These are phyloP conservation scores for Helicoverpa zea DNA, from an alignment of 1,140 invertebrate genomes.

Conservation along the genomic window DNA sequence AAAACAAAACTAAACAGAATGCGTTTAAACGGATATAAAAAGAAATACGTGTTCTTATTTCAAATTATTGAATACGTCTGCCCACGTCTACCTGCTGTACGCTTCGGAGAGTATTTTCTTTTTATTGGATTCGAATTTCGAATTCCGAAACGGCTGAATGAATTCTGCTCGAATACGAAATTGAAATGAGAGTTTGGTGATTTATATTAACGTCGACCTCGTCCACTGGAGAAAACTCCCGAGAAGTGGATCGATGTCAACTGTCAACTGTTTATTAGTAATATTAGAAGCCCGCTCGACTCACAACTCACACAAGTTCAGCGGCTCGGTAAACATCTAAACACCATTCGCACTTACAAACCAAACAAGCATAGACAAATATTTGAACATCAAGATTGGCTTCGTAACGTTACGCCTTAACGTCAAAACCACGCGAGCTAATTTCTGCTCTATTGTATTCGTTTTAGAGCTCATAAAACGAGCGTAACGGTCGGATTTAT, in stretches of 20 bases:
- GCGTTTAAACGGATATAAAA: slow-evolving; percentile 86
- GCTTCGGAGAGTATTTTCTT: slow-evolving; percentile 64
- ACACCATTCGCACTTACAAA: slow-evolving; percentile 86
- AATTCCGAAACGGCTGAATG: slow-evolving; percentile 78
- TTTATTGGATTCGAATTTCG: slow-evolving; percentile 80
- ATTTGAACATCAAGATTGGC: slow-evolving; percentile 82
- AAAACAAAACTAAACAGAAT: slow-evolving; percentile 86
- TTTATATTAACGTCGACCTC: slow-evolving; percentile 40
- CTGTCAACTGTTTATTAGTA: slow-evolving; percentile 81
- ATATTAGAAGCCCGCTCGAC: slow-evolving; percentile 74
- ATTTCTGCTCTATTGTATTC: slow-evolving; percentile 64
- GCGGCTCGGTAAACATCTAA: slow-evolving; percentile 82
- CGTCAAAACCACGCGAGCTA: slow-evolving; percentile 57
- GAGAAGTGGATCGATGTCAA: slow-evolving; percentile 74
- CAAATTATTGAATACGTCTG: slow-evolving; percentile 86
- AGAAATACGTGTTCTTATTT: slow-evolving; percentile 86
- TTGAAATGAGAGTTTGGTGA: slow-evolving; percentile 63
- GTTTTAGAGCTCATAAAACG: slow-evolving; percentile 61
- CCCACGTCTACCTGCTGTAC: slow-evolving; percentile 84
- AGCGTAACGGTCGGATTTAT: slow-evolving; percentile 53
- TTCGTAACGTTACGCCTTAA: slow-evolving; percentile 68
- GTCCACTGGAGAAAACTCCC: slow-evolving; percentile 28
- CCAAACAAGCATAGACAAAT: slow-evolving; percentile 83
- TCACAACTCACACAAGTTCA: slow-evolving; percentile 77
- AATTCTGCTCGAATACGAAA: slow-evolving; percentile 64